A percentile compares a stretch with the other conserved stretches of the same genome.
phyloP scores from a whole-genome alignment of 2,888 invertebrate genomes.

The Sarcophaga rosellei region DNA sequence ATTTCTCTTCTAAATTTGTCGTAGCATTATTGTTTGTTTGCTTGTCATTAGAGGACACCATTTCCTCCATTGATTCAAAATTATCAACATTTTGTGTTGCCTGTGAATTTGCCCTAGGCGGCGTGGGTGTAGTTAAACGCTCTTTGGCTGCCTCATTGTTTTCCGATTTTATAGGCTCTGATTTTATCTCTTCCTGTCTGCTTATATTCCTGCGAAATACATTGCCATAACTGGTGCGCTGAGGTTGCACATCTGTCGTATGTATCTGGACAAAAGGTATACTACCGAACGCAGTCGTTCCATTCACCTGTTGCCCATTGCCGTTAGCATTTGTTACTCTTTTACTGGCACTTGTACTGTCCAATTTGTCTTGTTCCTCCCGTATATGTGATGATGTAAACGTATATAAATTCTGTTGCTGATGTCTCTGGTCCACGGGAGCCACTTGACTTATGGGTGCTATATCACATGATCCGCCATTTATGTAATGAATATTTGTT shows the following conservation, averaged over 20 bases:
- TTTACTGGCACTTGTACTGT: conserved; percentile 3
- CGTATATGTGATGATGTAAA: conserved; percentile 7
- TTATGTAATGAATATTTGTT: conserved; percentile 45
- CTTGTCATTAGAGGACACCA: conserved; percentile 1
- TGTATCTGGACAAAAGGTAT: conserved; percentile 80
- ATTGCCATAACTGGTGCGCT: conserved; percentile 76
- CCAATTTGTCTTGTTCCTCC: conserved; percentile 45
- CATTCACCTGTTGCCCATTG: neutral
- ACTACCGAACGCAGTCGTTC: conserved; percentile 29
- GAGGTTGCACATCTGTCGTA: conserved; percentile 77
- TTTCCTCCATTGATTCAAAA: conserved; percentile 27
- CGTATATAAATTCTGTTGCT: conserved; percentile 44
- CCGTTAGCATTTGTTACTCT: neutral
- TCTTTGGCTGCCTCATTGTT: conserved; percentile 75
- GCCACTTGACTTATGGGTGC: conserved; percentile 32
- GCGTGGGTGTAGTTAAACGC: conserved; percentile 76
- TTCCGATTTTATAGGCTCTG: conserved; percentile 80
- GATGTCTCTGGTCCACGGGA: conserved; percentile 48
- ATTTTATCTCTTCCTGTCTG: conserved; percentile 79
- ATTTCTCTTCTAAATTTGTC: conserved; percentile 28
- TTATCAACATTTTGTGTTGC: conserved; percentile 45
- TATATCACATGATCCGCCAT: conserved; percentile 49
- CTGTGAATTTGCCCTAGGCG: conserved; percentile 69
- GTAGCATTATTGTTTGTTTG: conserved; percentile 8
- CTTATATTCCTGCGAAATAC: conserved; percentile 75